Base-by-base conservation (phyloP, 2,113 vertebrate genomes). In the Symphodus melops region DNA sequence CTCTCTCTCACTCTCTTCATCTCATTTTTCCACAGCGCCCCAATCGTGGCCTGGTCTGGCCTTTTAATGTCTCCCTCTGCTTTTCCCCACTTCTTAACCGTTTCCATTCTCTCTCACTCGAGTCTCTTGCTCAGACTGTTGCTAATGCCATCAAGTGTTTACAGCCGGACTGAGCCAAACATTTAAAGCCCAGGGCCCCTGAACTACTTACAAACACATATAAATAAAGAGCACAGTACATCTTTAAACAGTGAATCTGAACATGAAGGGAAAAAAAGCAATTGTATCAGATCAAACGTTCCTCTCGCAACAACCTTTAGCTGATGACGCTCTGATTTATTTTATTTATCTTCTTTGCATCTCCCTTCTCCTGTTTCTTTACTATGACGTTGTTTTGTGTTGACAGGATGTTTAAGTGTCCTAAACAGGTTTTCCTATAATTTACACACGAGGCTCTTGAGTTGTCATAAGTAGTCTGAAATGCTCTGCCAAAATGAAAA, bases 121-220 rank as follows among this genome's bases (percentile, higher is more conserved):
- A 46, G 12, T 1, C 76, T 67, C 59, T 25, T 72, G 58, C 75
- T 75, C 59, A 67, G 71, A 68, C 76, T 77, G 74, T 48, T 59
- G 68, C 77, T 82, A 88, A 88, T 82, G 80, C 65, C 86, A 83
- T 82, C 79, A 75, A 75, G 59, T 77, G 85, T 84, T 74, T 74
- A 54, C 79, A 62, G 79, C 83, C 9, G 58, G 73, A 33, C 69
- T 62, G 41, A 77, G 72, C 75, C 70, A 58, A 62, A 52, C 41
- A 58, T 63, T 75, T 42, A 49, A 23, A 74, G 74, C 68, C 51
- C 67, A 19, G 4, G 20, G 44, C 41, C 67, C 53, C 67, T 49
- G 25, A 68, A 70, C 70, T 36, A 44, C 61, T 66, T 14, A 23
- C 41, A 10, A 11, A 20, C 21, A 63, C 48, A 16, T n/a, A 74